phyloP scores from a whole-genome alignment of 2,888 invertebrate genomes.

The Stenchaetothrips biformis region DNA sequence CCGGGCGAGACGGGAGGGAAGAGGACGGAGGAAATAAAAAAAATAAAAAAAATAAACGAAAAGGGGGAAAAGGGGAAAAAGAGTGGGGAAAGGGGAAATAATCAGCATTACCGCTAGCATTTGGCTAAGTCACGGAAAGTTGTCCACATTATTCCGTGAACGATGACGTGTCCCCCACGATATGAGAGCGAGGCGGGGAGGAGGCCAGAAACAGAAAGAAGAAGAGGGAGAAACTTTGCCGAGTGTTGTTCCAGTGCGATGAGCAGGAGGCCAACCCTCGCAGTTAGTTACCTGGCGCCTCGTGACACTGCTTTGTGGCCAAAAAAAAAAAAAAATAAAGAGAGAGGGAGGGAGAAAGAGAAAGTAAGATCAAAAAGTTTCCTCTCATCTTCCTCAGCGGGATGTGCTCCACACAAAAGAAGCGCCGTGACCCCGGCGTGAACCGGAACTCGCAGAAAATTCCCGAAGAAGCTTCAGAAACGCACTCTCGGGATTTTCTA shows the following conservation, averaged over 20 bases:
- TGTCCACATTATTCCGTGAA: background rate
- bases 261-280: background rate
- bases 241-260: background rate
- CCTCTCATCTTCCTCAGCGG: too few species aligned
- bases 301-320: too few species aligned
- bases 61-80: background rate
- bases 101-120: background rate
- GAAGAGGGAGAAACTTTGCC: background rate
- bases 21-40: background rate
- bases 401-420: too few species aligned
- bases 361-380: too few species aligned
- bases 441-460: too few species aligned
- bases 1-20: background rate
- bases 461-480: too few species aligned
- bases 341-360: too few species aligned
- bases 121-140: slow-evolving; percentile 21
- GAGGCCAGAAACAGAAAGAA: background rate
- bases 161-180: background rate
- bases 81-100: background rate
- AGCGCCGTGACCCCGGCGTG: too few species aligned
- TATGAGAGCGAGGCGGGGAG: background rate
- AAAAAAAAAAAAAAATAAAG: too few species aligned
- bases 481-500: too few species aligned
- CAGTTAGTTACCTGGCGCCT: too few species aligned
- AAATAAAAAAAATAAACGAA: background rate